phyloP scores from a whole-genome alignment of 2,797 vertebrate species.

The Smutsia gigantea region DNA sequence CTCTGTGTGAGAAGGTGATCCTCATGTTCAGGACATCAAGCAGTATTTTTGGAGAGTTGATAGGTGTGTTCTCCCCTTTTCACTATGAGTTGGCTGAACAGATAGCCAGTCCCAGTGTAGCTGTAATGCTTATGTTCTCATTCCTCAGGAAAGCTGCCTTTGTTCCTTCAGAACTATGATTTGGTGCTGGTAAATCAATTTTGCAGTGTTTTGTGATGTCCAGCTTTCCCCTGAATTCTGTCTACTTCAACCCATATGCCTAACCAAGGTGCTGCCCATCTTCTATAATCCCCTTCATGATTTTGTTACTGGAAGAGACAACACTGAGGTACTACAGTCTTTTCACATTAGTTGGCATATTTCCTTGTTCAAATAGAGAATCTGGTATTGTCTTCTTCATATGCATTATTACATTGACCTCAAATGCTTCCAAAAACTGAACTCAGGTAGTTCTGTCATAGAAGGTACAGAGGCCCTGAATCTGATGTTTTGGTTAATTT shows the following conservation, averaged over 20 bases:
- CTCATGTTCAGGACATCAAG: not conserved
- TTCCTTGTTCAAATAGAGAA: not conserved
- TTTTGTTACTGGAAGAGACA: not conserved
- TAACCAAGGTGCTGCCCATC: not conserved
- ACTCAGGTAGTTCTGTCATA: not conserved
- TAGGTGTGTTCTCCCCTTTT: not conserved
- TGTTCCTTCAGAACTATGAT: not conserved
- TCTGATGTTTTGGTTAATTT: not conserved
- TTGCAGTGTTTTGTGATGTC: not conserved
- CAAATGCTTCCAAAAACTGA: not conserved
- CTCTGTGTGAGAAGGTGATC: not conserved
- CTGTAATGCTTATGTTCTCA: not conserved
- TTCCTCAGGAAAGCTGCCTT: not conserved
- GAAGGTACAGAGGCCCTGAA: not conserved
- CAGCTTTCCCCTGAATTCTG: not conserved
- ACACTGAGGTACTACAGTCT: not conserved
- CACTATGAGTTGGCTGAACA: not conserved
- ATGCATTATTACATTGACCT: not conserved
- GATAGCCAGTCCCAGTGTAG: not conserved
- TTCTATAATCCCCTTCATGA: not conserved
- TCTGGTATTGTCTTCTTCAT: not conserved
- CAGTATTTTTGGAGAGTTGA: not conserved
- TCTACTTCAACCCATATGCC: not conserved
- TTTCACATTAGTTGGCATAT: not conserved
- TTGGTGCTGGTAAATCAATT: not conserved